Base-by-base conservation (phyloP, 92 coral and sea anemone genomes). In the Epizoanthus rinbou region DNA sequence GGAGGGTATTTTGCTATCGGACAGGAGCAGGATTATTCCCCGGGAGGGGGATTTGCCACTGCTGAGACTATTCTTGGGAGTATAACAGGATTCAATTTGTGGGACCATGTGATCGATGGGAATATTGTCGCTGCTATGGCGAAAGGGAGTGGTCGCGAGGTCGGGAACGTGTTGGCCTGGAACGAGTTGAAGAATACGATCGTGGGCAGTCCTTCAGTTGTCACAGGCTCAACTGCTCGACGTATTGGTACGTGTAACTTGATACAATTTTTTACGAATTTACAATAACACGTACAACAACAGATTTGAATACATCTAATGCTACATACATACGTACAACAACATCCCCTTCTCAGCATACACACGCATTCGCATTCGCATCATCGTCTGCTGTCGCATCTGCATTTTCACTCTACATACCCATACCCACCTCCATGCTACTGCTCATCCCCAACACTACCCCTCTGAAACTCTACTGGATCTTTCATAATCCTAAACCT, bases 1-100 rank as follows among this genome's bases (percentile, higher is more conserved):
- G 80, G 80, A 6, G 80, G 80, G 5, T 74, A 74, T 31, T 74
- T 74, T 31, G 80, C 80, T 43, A 56, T 74, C 5, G 80, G 80
- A 14, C 80, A 74, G 65, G 80, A 74, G 33, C 80, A 74, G 19
- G 80, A 74, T 54, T 16, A 2, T 17, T 13, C 39, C 14, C 25
- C 23, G 13, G 80, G 80, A 74, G 65, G 80, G 24, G 80, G 80
- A 7, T 74, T 74, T 31, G 47, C 9, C 16, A 9, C 80, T 19
- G 80, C 47, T 17, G 80, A 74, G 19, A 74, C 80, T 24, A 18
- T 74, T 19, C 2, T 53, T 0, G 80, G 80, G 6, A 74, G 63
- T 19, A 74, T 74, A 19, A 53, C 64, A 53, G 80, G 80, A 8
- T 74, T 74, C 37, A 74, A 53, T 25, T 28, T 74, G 62, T 74